Base-by-base conservation (phyloP, 2,113 vertebrate species). In the Bos taurus region DNA sequence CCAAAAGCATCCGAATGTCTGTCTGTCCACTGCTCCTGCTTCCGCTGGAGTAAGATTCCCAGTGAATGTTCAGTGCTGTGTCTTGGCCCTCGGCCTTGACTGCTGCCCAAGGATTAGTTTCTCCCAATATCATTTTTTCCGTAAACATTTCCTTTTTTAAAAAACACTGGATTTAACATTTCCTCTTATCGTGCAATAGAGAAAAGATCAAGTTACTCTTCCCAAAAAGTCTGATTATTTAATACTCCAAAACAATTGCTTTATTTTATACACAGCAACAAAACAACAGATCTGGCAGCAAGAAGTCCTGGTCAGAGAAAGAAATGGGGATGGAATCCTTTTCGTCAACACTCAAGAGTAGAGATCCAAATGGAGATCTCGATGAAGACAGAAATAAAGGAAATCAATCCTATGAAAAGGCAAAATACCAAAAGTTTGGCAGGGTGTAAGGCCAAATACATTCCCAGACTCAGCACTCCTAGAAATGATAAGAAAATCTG, bases 21-120 rank as follows among this genome's bases (percentile, higher is more conserved):
- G 6, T 2, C n/a, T 83, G 48, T 13, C 77, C 0, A 2, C 0
- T 10, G 10, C n/a, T 87, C 48, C 60, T 77, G 50, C 50, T 96
- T 26, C 67, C 52, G 5, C 57, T 13, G 21, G 3, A 36, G 10
- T 23, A 17, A 59, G 9, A n/a, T 7, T 6, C 8, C 33, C 30
- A 19, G 36, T 0, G 33, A 57, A 40, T 0, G 2, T 3, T 52
- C 19, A 40, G 17, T 1, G 15, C n/a, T 40, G 19, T 1, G 19
- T 52, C 50, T 12, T 57, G n/a, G 60, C 28, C 33, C 59, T 43
- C 5, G 15, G 77, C 62, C 64, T 96, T 80, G 50, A 33, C 64
- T 33, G 1, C 33, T 48, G 62, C 14, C 60, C 28, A 30, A 71
- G 52, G 50, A 43, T 80, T 60, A 77, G n/a, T 28, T 62, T 59